These are phyloP conservation scores for Paraescarpia echinospica DNA, from an alignment of 1,140 invertebrate species.

Conservation along the genomic window DNA sequence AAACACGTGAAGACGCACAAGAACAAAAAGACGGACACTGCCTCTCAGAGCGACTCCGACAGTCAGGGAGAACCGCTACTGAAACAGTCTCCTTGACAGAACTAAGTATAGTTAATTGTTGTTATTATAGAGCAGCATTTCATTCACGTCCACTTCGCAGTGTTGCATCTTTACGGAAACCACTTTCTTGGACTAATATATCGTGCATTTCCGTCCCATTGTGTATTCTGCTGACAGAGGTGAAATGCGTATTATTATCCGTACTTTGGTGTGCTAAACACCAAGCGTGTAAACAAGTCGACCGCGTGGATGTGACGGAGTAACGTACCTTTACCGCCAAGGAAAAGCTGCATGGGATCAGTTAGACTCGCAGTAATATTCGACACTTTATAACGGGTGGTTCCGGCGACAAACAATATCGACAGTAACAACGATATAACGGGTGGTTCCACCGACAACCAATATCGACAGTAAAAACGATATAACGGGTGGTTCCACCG, in stretches of 20 bases:
- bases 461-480: too few relatives aligned
- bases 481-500: too few relatives aligned
- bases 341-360: background rate
- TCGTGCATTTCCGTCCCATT: background rate
- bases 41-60: slow-evolving; percentile 1
- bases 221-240: background rate
- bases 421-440: too few relatives aligned
- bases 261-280: too few relatives aligned
- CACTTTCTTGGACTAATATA: background rate
- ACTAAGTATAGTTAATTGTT: background rate
- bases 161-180: background rate
- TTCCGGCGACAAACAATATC: too few relatives aligned
- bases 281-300: background rate
- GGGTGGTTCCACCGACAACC: too few relatives aligned
- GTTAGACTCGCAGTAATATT: too few relatives aligned
- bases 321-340: background rate
- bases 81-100: background rate
- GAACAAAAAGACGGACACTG: slow-evolving; percentile 29
- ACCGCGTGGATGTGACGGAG: background rate
- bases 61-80: background rate
- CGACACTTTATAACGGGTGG: too few relatives aligned
- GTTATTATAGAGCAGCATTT: background rate
- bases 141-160: too few relatives aligned
- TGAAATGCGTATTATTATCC: background rate
- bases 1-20: slow-evolving; percentile 57